These are phyloP conservation scores for Bellardia pandia DNA, from an alignment of 2,888 invertebrate genomes.

Conservation along the genomic window DNA sequence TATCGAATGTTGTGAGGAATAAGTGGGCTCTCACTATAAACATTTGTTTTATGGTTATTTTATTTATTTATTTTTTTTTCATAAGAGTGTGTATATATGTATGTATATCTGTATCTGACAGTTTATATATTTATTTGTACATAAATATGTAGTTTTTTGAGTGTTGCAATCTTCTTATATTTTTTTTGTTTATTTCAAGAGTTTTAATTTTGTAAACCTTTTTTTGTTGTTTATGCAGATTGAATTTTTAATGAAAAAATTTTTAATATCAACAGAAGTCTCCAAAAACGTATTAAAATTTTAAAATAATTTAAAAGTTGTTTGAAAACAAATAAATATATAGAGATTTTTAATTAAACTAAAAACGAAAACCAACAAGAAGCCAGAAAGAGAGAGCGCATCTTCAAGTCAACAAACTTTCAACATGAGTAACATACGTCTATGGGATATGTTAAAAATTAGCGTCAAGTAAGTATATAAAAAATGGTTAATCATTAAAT, in stretches of 20 bases:
- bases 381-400: slow-evolving; percentile 15
- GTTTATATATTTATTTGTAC: neutral
- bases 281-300: neutral
- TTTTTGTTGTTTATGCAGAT: slow-evolving; percentile 8
- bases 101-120: neutral
- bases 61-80: neutral
- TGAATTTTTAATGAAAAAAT: neutral
- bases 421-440: slow-evolving; percentile 72
- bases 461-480: slow-evolving; percentile 80
- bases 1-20: neutral
- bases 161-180: slow-evolving; percentile 48
- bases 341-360: neutral
- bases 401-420: slow-evolving; percentile 45
- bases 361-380: neutral
- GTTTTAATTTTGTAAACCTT: slow-evolving; percentile 9
- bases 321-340: neutral
- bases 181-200: slow-evolving; percentile 1
- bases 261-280: slow-evolving; percentile 15
- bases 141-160: neutral
- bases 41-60: slow-evolving; percentile 4
- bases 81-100: neutral
- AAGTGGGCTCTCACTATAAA: slow-evolving; percentile 4
- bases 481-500: neutral
- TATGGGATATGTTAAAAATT: slow-evolving; percentile 80
- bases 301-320: slow-evolving; percentile 21